Evolutionary conservation across 2,113 vertebrate genomes (phyloP).

Genomic region (Stercorarius parasiticus): DNA sequence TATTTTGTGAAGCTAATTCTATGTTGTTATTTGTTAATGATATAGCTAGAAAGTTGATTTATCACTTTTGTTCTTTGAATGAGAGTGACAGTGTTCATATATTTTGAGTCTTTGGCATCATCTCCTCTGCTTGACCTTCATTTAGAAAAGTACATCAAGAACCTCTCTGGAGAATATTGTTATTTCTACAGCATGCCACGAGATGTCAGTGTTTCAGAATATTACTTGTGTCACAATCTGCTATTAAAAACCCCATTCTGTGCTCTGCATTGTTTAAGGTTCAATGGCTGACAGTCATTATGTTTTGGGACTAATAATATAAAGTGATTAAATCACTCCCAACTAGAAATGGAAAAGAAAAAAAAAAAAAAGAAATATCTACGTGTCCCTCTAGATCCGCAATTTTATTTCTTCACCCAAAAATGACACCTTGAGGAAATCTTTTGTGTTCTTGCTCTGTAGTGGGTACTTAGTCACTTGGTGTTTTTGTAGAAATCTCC

Average conservation of each 20-base stretch:
- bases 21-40: background rate
- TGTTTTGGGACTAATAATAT: background rate
- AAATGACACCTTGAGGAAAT: background rate
- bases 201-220: slow-evolving; percentile 61
- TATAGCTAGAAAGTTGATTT: background rate
- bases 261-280: background rate
- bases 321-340: background rate
- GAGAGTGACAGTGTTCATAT: background rate
- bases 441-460: background rate
- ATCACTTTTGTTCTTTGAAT: background rate
- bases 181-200: background rate
- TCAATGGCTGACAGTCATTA: background rate
- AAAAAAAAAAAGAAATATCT: background rate
- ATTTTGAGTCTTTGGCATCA: background rate
- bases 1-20: background rate
- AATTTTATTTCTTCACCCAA: background rate
- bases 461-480: background rate
- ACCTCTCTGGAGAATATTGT: background rate
- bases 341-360: background rate
- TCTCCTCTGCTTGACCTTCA: background rate
- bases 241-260: background rate
- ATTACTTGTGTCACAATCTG: background rate
- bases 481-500: background rate
- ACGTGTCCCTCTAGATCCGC: accelerated
- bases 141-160: background rate